Base-by-base conservation (phyloP, 1,140 invertebrate genomes). In the Sinella curviseta region DNA sequence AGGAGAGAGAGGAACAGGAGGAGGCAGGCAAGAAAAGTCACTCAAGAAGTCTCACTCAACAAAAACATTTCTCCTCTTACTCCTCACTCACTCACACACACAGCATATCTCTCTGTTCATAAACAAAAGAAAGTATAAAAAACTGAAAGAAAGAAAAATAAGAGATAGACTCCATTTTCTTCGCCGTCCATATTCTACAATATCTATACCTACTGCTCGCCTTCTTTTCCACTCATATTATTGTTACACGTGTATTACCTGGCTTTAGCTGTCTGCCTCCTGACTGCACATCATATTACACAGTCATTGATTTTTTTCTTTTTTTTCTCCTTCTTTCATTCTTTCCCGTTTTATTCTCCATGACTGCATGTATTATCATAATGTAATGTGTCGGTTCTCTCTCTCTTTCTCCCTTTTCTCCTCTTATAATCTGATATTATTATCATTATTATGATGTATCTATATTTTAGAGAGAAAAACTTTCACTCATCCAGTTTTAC, bases 311-410 rank as follows among this genome's bases (percentile, higher is more conserved):
- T 60, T 60, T n/a, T 24, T 60, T 24, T 24, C 3, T 60, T 60
- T 24, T 8, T 60, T 3, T 60, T 60, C n/a, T 60, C 3, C 8
- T n/a, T n/a, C 55, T 14, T 60, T 4, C 24, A 24, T 26, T 60
- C 3, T 60, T 14, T 26, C 8, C 55, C 12, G 14, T 60, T 60
- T 60, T 60, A 4, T 60, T 60, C 8, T 24, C 24, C n/a, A n/a
- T n/a, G 14, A 60, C 8, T 60, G 55, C n/a, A n/a, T 60, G 14
- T 60, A 60, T 60, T 60, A 60, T 60, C 55, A 60, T 60, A 60
- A 60, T 60, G 55, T 60, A 60, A 60, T 60, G n/a, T n/a, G n/a
- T n/a, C n/a, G n/a, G n/a, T n/a, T n/a, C n/a, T n/a, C n/a, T n/a
- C n/a, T n/a, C n/a, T n/a, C n/a, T n/a, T n/a, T n/a, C n/a, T n/a